Evolutionary conservation across 2,888 invertebrate species (phyloP), one percentile per base, ranked within the genome.

Genomic region (Elmis aenea): DNA sequence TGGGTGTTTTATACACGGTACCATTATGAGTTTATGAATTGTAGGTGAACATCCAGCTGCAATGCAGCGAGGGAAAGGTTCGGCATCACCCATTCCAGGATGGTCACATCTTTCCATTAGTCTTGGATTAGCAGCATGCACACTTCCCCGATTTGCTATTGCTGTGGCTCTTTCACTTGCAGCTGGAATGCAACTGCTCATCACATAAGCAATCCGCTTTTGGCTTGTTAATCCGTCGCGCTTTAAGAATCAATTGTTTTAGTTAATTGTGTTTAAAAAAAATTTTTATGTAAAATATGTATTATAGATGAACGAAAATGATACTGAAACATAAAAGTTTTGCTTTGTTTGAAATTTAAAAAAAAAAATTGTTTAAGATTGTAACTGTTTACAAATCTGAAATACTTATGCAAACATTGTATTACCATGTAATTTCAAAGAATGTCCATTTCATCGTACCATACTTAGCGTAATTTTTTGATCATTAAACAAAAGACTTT

Each of bases 21-120:
- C n/a, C n/a, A n/a, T n/a, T n/a, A n/a, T n/a, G n/a, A n/a, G n/a
- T n/a, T n/a, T n/a, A n/a, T n/a, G n/a, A n/a, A n/a, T n/a, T 43
- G 37, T 52, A 84, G 84, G 84, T 46, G 85, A 85, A 69, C 83
- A 85, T 70, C 85, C 85, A 32, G 85, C 85, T 13, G 74, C 74
- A 8, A 74, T 74, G 74, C 75, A 75, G 60, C 67, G 74, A 47
- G 74, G 74, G 9, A 73, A 73, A 55, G 72, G 71, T 54, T 70
- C 69, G 18, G 72, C 71, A 26, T 71, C 71, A 3, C 70, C 70
- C 2, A 69, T 72, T 35, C 71, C 71, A 5, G 71, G 68, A 26
- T 71, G 71, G 70, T 67, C 70, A 14, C 72, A 71, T 40, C 57
- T 73, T 22, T 70, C 71, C 6, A 69, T 70, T 43, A 71, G 70